Base-by-base conservation (phyloP, 2,888 invertebrate species). In the Leptopilina myrica region DNA sequence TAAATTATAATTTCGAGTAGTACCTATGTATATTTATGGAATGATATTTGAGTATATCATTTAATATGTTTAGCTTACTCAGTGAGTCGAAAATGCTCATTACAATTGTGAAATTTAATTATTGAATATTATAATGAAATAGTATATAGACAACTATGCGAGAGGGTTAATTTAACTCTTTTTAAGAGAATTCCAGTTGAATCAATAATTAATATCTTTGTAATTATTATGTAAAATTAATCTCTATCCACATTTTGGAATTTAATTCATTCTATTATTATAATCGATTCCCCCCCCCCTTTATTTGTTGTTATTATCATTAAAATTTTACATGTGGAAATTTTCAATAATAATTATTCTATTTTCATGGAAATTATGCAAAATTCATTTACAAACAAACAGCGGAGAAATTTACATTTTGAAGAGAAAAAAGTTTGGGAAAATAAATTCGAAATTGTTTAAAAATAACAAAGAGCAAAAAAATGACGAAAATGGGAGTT, bases 191-290 rank as follows among this genome's bases (percentile, higher is more conserved):
- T 26, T n/a, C 7, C 49, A 6, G 33, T 53, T 9, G 4, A 69
- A 56, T 56, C 53, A 69, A 26, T 69, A 56, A 69, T 56, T 53
- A 56, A 69, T 33, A 53, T 14, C 9, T 69, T 49, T 69, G 53
- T 26, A 33, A 14, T 56, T 53, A 26, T 53, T 49, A 12, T 49
- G 49, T 43, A 49, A 26, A 12, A 12, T 12, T 15, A 12, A 33
- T 49, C 26, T 69, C 3, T 56, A n/a, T 56, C 46, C 3, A 26
- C 8, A 53, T 12, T 69, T 53, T 14, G 33, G 1, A 69, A 53
- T 62, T n/a, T 62, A 62, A 62, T 20, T 62, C 15, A 62, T 8
- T 20, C 8, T 62, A 62, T 62, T 59, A 62, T 62, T 62, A 59
- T 12, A 15, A 6, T 59, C 14, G 6, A 15, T 59, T n/a, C 15